phyloP scores from a whole-genome alignment of 2,888 invertebrate species.

The Crioceris asparagi region DNA sequence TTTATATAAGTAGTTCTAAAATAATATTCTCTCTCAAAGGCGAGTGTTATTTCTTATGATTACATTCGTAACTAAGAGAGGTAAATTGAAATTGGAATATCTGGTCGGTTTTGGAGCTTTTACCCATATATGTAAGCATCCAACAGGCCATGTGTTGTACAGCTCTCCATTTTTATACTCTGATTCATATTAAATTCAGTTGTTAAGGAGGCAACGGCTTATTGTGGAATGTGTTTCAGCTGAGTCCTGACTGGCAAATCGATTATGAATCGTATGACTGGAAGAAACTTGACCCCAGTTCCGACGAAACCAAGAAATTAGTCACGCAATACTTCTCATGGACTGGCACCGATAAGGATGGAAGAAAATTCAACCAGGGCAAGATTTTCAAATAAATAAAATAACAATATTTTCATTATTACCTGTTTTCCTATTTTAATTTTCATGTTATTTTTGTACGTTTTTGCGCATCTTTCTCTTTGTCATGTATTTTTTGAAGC shows the following conservation, averaged over 20 bases:
- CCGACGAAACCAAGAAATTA: slow-evolving; percentile 71
- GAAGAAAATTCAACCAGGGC: slow-evolving; percentile 94
- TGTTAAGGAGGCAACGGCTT: no score
- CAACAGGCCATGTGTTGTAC: neutral
- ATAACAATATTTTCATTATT: no score
- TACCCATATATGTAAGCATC: neutral
- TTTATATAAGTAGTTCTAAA: slow-evolving; percentile 9
- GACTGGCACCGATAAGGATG: slow-evolving; percentile 75
- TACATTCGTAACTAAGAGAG: slow-evolving; percentile 1
- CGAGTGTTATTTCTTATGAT: neutral
- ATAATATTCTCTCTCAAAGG: neutral
- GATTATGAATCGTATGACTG: slow-evolving; percentile 96
- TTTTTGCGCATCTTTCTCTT: no score
- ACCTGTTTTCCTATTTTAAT: no score
- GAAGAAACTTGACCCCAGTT: slow-evolving; percentile 80
- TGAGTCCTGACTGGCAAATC: slow-evolving; percentile 88
- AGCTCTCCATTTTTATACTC: neutral
- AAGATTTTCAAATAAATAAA: slow-evolving; percentile 89
- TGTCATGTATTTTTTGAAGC: no score
- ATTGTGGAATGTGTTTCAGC: slow-evolving; percentile 41
- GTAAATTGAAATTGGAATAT: neutral
- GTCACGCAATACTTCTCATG: slow-evolving; percentile 86
- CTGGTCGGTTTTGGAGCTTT: neutral
- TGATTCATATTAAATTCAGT: neutral
- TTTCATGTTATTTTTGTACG: no score